Evolutionary conservation across 2,797 vertebrate genomes (phyloP).

Genomic region (Cryptoblepharus egeriae): DNA sequence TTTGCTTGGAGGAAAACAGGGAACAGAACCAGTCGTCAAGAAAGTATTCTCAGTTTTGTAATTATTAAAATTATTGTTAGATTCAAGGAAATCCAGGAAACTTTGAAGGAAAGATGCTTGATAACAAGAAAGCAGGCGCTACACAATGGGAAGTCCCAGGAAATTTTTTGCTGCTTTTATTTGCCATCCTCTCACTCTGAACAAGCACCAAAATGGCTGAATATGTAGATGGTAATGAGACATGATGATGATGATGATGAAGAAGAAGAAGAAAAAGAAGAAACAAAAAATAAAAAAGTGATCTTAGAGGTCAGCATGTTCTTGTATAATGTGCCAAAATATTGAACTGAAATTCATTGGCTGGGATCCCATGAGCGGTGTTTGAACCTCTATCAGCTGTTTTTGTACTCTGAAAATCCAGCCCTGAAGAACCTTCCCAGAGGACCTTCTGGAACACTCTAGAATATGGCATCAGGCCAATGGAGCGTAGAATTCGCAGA

Average conservation of each 20-base stretch:
- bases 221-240: conserved; percentile 27
- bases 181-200: not conserved
- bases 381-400: too few species aligned
- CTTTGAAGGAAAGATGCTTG: conserved; percentile 67
- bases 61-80: conserved; percentile 78
- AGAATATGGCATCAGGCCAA: too few species aligned
- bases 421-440: too few species aligned
- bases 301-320: not conserved
- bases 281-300: too few species aligned
- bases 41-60: conserved; percentile 61
- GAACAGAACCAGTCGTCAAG: conserved; percentile 60
- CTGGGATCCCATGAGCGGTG: too few species aligned
- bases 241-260: not conserved
- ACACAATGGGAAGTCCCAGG: conserved; percentile 44
- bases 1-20: conserved; percentile 78
- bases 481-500: too few species aligned
- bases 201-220: conserved; percentile 46
- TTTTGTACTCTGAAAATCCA: too few species aligned
- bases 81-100: conserved; percentile 67
- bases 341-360: too few species aligned
- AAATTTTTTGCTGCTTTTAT: conserved; percentile 40
- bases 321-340: not conserved
- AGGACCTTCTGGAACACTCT: too few species aligned
- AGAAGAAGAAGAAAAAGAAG: not conserved
- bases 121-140: conserved; percentile 49